phyloP scores from a whole-genome alignment of 2,888 invertebrate genomes.

The Chymomyza procnemis region DNA sequence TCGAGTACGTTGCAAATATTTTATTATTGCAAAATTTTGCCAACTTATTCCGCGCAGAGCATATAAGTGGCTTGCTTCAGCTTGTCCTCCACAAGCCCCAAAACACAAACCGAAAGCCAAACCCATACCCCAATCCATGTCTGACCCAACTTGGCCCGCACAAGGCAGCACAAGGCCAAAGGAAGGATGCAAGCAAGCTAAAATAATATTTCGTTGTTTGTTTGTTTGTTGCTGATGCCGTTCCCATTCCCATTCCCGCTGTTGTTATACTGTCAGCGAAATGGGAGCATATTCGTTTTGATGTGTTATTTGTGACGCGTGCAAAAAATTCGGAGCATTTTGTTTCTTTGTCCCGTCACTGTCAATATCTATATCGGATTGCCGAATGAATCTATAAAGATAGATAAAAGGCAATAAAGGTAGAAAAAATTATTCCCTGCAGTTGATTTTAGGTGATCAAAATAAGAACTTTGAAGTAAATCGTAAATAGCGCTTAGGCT shows the following conservation, averaged over 20 bases:
- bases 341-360: no score
- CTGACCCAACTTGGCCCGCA: not conserved
- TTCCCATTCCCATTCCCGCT: conserved; percentile 31
- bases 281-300: not conserved
- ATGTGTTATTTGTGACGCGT: not conserved
- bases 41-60: conserved; percentile 71
- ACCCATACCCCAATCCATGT: not conserved
- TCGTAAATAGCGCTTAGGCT: no score
- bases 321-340: not conserved
- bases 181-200: conserved; percentile 74
- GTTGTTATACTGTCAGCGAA: conserved; percentile 7
- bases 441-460: no score
- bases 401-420: no score
- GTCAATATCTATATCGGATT: no score
- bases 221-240: conserved; percentile 37
- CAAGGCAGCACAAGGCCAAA: conserved; percentile 23
- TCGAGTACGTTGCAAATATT: conserved; percentile 74
- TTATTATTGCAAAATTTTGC: conserved; percentile 74
- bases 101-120: not conserved
- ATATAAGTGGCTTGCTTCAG: conserved; percentile 43
- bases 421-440: no score
- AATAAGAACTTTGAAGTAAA: no score
- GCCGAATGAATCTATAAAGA: no score
- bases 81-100: not conserved
- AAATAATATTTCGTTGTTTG: conserved; percentile 66